A percentile compares a stretch with the other conserved stretches of the same genome.
phyloP scores from a whole-genome alignment of 2,888 invertebrate genomes.

The Anagyrus pseudococci region DNA sequence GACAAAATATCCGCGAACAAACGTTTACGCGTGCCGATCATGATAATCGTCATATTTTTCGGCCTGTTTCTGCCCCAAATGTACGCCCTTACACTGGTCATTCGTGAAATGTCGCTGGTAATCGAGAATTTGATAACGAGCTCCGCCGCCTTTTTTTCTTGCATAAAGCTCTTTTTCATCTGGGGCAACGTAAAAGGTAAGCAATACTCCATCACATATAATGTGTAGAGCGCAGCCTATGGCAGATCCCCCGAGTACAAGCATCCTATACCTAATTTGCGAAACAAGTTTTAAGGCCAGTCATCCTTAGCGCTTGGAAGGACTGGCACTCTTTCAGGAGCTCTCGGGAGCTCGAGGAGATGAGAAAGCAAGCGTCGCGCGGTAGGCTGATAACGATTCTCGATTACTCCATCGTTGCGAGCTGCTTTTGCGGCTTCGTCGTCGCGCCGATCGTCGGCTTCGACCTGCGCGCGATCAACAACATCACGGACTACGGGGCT shows the following conservation, averaged over 20 bases:
- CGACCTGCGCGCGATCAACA: constrained; percentile 1
- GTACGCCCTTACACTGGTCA: constrained; percentile 6
- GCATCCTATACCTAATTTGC: not conserved
- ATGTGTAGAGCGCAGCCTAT: no score
- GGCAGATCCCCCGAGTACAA: no score
- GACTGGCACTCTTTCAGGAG: constrained; percentile 8
- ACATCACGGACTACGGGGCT: constrained; percentile 5
- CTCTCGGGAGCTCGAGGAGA: constrained; percentile 3
- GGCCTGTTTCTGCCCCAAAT: constrained; percentile 12
- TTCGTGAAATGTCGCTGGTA: not conserved
- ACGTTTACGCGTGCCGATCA: constrained; percentile 4
- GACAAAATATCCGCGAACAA: no score
- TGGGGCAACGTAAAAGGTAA: constrained; percentile 11
- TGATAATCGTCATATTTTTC: constrained; percentile 6
- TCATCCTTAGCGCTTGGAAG: constrained; percentile 3
- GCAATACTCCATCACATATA: no score
- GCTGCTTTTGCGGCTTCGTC: constrained; percentile 6
- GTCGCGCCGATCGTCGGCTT: not conserved
- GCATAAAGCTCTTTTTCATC: constrained; percentile 17
- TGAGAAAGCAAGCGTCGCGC: constrained; percentile 6
- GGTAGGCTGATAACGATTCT: constrained; percentile 8
- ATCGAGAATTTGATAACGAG: constrained; percentile 15
- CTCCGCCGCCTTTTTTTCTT: not conserved
- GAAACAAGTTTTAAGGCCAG: constrained; percentile 19
- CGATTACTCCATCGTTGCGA: not conserved